Evolutionary conservation across 2,888 invertebrate species (phyloP), one percentile per base, ranked within the genome.

Genomic region (Drosophila ochracea): DNA sequence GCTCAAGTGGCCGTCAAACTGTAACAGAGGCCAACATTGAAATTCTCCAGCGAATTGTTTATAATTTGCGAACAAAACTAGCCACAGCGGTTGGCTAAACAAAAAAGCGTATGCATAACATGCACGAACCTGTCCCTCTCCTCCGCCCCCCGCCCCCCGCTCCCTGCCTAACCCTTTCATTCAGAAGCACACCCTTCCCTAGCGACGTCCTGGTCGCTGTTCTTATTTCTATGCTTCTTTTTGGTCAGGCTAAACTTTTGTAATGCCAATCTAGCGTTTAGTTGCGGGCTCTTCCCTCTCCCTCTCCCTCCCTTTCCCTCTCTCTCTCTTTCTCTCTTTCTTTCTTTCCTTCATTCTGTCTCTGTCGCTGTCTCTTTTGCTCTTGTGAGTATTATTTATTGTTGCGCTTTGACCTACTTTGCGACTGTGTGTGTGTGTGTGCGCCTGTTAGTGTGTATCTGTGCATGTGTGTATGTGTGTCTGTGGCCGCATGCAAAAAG

Each of bases 201-300:
- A 43, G 60, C 41, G 47, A 25, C 68, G 49, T 47, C 10, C 61
- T 55, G 78, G 60, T 49, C 54, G 59, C 62, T 64, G 68, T 67
- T 54, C 41, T 37, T 37, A 37, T 16, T 59, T 41, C 5, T 25
- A 21, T 39, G 19, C 43, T 21, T 10, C 10, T 39, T 55, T 66
- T 39, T 3, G 30, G 68, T n/a, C n/a, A 39, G 58, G 30, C 61
- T 54, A 54, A 75, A 81, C 70, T 88, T 87, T 86, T 84, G 73
- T 83, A 83, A 79, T 79, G 83, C 88, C 88, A 83, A 85, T 81
- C 85, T 88, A 67, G 71, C 83, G 81, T 80, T 84, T 84, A 87
- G 83, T 76, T 75, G 73, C 47, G 52, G 57, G 52, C 50, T 35
- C n/a, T 54, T 37, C 68, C 60, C 28, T 28, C 28, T 28, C 28